Base-by-base conservation (phyloP, 1,140 invertebrate genomes). In the Nylanderia fulva region DNA sequence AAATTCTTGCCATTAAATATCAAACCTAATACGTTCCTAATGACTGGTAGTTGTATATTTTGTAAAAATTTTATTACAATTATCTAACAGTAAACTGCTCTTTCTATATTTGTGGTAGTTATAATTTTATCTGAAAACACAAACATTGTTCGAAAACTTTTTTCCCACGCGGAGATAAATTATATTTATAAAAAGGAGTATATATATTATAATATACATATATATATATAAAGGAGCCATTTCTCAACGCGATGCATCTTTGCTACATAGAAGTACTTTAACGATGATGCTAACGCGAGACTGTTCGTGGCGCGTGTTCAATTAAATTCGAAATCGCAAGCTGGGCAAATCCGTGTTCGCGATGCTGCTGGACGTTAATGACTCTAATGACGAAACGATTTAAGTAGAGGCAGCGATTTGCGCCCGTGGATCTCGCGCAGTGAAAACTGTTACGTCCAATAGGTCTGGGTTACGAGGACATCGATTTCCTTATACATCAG, bases 391-490 rank as follows among this genome's bases (percentile, higher is more conserved):
- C 76, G 64, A 76, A 86, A 27, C 75, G 58, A 69, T 45, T 80
- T 48, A 63, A 84, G 85, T 69, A 66, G 56, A 85, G 36, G 24
- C 48, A 21, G 83, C 63, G 63, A 48, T 69, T 69, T 82, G 82
- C 66, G 66, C 27, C 76, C 84, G 84, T 88, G 83, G 89, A 90
- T 93, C 90, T 92, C 88, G 87, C 88, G 87, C 88, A 85, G 92
- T 90, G 89, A 91, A 93, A 93, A 93, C 92, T 88, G 87, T 92
- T 92, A 89, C 88, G 85, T 86, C 61, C 86, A 80, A 92, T 92
- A 90, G 91, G 92, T 93, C 93, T 93, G 91, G 93, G 91, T 93
- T 90, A 92, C 76, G 79, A 83, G 92, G 92, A 93, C 93, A 91
- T 91, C 85, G 91, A 91, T 92, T 91, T 88, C 87, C 87, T 85